Conservation (phyloP, 2,888 invertebrate genomes). For the Portevinia maculata region DNA sequence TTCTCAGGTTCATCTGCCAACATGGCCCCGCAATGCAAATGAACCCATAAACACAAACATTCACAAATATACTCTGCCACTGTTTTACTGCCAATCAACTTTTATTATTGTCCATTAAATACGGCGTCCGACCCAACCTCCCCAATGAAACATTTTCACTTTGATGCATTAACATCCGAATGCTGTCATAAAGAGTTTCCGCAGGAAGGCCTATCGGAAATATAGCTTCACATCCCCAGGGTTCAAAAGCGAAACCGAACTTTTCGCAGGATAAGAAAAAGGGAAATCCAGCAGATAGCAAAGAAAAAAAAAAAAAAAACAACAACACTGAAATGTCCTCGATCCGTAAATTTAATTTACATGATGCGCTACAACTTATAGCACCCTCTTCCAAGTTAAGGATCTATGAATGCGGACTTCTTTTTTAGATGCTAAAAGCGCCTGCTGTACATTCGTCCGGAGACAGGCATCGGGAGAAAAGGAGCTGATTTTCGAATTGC, state of each 20-base stretch:
- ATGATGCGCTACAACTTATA: conserved; percentile 66
- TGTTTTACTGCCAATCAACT: conserved; percentile 67
- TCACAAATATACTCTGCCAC: conserved; percentile 35
- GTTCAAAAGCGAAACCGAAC: conserved; percentile 60
- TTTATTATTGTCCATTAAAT: conserved; percentile 67
- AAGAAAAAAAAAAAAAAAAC: conserved; percentile 17
- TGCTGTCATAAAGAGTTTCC: conserved; percentile 68
- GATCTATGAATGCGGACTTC: conserved; percentile 48
- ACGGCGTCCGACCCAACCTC: conserved; percentile 29
- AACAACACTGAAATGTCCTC: conserved; percentile 55
- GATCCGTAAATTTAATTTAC: conserved; percentile 71
- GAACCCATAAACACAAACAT: conserved; percentile 56
- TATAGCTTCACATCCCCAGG: conserved; percentile 55
- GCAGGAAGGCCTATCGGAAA: conserved; percentile 65
- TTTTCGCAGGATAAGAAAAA: conserved; percentile 53
- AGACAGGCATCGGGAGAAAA: conserved; percentile 13
- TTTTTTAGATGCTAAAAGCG: conserved; percentile 10
- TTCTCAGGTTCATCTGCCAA: neutral
- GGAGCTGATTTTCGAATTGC: conserved; percentile 63
- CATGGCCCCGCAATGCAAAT: conserved; percentile 26
- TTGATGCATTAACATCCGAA: conserved; percentile 71
- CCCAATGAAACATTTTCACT: conserved; percentile 61
- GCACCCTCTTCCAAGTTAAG: conserved; percentile 45
- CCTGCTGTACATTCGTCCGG: conserved; percentile 22
- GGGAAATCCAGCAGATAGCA: neutral